Evolutionary conservation across 1,140 invertebrate genomes (phyloP), one percentile per base, ranked within the genome.

Genomic region (Orchesella cincta): DNA sequence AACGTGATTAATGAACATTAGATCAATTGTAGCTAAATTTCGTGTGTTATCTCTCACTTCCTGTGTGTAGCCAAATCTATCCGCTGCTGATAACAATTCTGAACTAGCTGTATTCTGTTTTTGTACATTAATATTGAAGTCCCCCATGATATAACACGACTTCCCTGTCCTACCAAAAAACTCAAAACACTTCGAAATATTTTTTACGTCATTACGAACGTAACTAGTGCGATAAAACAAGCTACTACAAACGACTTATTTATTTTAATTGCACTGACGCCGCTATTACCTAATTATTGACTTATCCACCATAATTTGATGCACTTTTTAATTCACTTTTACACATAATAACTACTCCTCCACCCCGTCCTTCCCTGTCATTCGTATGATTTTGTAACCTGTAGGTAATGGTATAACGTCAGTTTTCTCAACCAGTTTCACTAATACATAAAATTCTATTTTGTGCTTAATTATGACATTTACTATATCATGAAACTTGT

Each of bases 51-150:
- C 5, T 12, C 3, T 31, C 29, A 67, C 31, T 31, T 3, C 14
- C n/a, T 67, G 62, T n/a, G 8, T 8, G n/a, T 8, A 67, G 12
- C 62, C 62, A 29, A 31, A 29, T n/a, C 8, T 67, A 8, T 33
- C 31, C 62, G 29, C 29, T 12, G 62, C 8, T 8, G 5, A 12
- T 67, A 67, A n/a, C 14, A 67, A 67, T 3, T 31, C 14, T 33
- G 3, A n/a, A n/a, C 26, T 31, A 29, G 3, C n/a, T 3, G 2
- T 33, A n/a, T 67, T 33, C 14, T 3, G 1, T 31, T 23, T 29
- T 8, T n/a, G n/a, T 14, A 67, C 62, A n/a, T 67, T 67, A 16
- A 67, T 31, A 33, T 67, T 67, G n/a, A 67, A 31, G 29, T 67
- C 62, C 8, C 62, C 62, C 14, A 29, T 1, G 1, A 67, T 33